These are phyloP conservation scores for Emydoidea blandingii DNA, from an alignment of 2,797 vertebrate genomes.

Conservation along the genomic window DNA sequence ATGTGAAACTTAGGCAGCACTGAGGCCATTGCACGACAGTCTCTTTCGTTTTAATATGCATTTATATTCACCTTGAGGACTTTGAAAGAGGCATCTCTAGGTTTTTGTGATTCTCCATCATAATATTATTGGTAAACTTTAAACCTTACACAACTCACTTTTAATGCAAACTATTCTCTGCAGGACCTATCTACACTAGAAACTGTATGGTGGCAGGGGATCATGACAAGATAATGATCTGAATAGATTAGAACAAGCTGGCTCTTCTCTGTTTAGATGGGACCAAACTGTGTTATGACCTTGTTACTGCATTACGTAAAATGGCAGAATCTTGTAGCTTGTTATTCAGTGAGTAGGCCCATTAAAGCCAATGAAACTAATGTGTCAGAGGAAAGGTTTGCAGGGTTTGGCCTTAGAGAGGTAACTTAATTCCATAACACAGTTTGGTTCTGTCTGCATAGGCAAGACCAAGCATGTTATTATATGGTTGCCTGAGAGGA, in stretches of 20 bases:
- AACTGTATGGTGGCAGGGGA: conserved; percentile 63
- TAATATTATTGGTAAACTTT: conserved; percentile 65
- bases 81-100: conserved; percentile 28
- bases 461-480: neutral
- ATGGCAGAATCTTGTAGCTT: conserved; percentile 54
- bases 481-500: neutral
- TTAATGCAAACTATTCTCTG: conserved; percentile 67
- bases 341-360: conserved; percentile 28
- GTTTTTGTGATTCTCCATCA: conserved; percentile 35
- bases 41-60: conserved; percentile 9
- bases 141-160: conserved; percentile 72
- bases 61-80: conserved; percentile 35
- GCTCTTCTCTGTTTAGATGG: conserved; percentile 59
- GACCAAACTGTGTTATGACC: conserved; percentile 72
- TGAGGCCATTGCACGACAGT: conserved; percentile 1
- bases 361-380: neutral
- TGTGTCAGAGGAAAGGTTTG: conserved; percentile 37
- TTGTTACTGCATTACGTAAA: conserved; percentile 69
- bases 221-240: conserved; percentile 71
- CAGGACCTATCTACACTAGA: neutral
- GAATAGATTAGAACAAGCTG: conserved; percentile 59
- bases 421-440: neutral
- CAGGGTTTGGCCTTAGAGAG: conserved; percentile 43
- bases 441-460: neutral
- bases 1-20: conserved; percentile 67